These are phyloP conservation scores for Notoglanidium macrostoma DNA, from an alignment of 2,797 vertebrate genomes.

Conservation along the genomic window DNA sequence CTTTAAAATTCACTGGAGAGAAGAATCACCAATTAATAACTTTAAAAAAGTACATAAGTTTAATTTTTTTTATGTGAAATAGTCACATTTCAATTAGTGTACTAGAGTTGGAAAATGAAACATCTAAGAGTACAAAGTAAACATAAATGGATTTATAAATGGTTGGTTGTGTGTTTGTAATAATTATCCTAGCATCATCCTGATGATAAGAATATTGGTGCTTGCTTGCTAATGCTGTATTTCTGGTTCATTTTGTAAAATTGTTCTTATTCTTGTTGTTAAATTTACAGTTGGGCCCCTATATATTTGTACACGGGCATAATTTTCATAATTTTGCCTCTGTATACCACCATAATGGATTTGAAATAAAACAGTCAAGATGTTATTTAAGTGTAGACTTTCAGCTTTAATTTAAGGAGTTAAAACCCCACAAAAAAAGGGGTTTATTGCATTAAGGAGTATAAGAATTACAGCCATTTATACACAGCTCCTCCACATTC, in stretches of 20 bases:
- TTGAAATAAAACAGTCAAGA: too few species aligned
- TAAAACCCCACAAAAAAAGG: too few species aligned
- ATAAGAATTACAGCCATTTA: too few species aligned
- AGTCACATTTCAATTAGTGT: not conserved
- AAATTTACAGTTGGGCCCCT: too few species aligned
- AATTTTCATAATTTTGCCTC: too few species aligned
- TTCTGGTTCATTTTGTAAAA: not conserved
- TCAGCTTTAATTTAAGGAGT: too few species aligned
- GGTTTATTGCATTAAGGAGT: too few species aligned
- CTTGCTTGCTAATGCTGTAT: not conserved
- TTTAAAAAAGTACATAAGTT: not conserved
- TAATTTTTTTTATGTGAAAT: not conserved
- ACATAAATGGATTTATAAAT: not conserved
- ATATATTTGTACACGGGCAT: too few species aligned
- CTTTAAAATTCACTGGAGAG: not conserved
- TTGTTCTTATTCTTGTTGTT: not conserved
- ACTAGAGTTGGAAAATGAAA: not conserved
- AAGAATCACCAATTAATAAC: not conserved
- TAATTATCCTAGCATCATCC: not conserved
- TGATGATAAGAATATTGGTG: not conserved
- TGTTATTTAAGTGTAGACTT: too few species aligned
- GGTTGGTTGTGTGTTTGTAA: not conserved
- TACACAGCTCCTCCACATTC: too few species aligned
- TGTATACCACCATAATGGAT: too few species aligned
- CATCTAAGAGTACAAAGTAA: not conserved